These are phyloP conservation scores for Caenorhabditis remanei DNA, from an alignment of 1,140 invertebrate species.

Conservation along the genomic window DNA sequence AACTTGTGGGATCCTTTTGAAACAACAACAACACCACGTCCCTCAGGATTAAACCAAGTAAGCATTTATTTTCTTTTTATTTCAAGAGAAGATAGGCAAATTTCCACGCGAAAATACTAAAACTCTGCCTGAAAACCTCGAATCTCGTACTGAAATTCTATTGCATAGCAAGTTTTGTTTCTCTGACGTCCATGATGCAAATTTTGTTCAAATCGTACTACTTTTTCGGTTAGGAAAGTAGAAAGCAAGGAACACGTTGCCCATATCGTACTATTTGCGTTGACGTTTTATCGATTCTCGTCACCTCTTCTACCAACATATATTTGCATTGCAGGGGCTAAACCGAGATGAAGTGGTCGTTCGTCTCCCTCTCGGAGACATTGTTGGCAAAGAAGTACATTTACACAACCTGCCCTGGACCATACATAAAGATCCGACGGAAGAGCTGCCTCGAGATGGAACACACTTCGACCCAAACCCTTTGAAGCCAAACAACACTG, in stretches of 20 bases:
- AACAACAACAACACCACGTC: constrained; percentile 67
- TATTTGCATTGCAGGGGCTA: constrained; percentile 59
- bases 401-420: constrained; percentile 73
- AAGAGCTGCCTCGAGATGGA: constrained; percentile 68
- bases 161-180: neutral
- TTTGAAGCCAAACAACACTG: constrained; percentile 70
- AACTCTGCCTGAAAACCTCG: no score
- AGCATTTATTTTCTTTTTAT: constrained; percentile 9
- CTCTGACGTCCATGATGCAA: no score
- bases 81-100: no score
- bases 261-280: neutral
- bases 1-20: constrained; percentile 76
- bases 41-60: constrained; percentile 60
- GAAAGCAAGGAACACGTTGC: constrained; percentile 6
- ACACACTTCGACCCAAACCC: constrained; percentile 72
- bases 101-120: no score
- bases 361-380: constrained; percentile 65
- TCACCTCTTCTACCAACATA: neutral
- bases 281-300: constrained; percentile 14
- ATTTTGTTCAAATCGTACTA: no score
- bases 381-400: constrained; percentile 70
- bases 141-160: no score
- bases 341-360: constrained; percentile 69
- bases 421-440: constrained; percentile 71
- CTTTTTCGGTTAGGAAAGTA: neutral